Conservation (phyloP, 2,888 invertebrate genomes). For the Xestia sexstrigata region DNA sequence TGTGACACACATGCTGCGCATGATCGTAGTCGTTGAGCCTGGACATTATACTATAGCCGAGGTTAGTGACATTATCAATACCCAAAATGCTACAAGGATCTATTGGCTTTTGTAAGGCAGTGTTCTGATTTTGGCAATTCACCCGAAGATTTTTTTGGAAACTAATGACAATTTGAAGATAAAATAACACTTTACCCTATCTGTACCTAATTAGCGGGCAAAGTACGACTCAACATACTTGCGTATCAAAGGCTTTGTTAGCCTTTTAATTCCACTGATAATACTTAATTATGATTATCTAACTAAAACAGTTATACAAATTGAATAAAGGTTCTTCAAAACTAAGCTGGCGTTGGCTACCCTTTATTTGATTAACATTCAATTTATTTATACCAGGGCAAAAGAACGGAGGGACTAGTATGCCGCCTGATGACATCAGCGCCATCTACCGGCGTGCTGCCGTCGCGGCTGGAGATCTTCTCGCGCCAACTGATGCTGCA, state of each 20-base stretch:
- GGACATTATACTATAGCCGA: conserved; percentile 89
- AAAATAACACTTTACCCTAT: neutral
- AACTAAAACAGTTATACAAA: neutral
- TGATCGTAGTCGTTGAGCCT: conserved; percentile 91
- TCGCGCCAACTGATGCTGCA: conserved; percentile 90
- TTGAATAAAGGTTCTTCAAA: neutral
- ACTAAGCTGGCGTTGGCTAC: neutral
- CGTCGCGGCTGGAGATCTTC: conserved; percentile 90
- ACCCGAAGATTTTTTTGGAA: neutral
- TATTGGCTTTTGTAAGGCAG: neutral
- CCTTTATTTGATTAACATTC: neutral
- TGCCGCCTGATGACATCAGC: conserved; percentile 84
- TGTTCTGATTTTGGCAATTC: neutral
- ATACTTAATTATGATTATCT: no score
- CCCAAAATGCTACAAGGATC: neutral
- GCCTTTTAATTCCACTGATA: neutral
- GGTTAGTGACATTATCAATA: conserved; percentile 72
- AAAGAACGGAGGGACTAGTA: conserved; percentile 83
- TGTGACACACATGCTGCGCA: conserved; percentile 87
- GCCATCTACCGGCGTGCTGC: conserved; percentile 85
- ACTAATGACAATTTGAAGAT: neutral
- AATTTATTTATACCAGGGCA: conserved; percentile 76
- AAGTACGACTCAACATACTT: no score
- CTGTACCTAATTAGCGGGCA: no score
- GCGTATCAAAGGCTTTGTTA: no score